Conservation (phyloP, 1,140 invertebrate genomes). For the Drosophila ogumai region DNA sequence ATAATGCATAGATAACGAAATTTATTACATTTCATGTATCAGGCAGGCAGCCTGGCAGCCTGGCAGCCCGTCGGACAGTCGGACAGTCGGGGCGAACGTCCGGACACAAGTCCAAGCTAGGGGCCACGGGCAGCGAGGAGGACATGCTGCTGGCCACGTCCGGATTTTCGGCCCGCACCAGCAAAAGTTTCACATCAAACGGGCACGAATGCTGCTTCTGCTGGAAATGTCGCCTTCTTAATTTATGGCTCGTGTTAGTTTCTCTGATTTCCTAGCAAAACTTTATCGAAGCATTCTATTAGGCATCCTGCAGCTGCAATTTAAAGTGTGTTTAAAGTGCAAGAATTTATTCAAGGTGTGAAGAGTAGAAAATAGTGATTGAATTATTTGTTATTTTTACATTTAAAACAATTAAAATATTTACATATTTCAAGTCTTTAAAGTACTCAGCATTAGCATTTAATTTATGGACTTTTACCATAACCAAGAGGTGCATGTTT, state of each 20-base stretch:
- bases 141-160: conserved; percentile 42
- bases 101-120: conserved; percentile 10
- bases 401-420: too few relatives aligned
- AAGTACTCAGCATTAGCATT: too few relatives aligned
- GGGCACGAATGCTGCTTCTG: conserved; percentile 10
- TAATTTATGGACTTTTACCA: too few relatives aligned
- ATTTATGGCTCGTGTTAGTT: conserved; percentile 80
- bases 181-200: conserved; percentile 56
- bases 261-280: conserved; percentile 69
- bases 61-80: conserved; percentile 14
- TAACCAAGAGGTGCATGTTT: too few relatives aligned
- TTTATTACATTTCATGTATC: conserved; percentile 84
- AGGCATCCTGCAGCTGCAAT: conserved; percentile 19
- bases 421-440: too few relatives aligned
- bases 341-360: not conserved
- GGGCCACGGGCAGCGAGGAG: not conserved
- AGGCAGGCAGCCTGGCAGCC: conserved; percentile 47
- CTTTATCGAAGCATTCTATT: conserved; percentile 61
- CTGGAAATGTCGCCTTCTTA: conserved; percentile 73
- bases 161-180: conserved; percentile 38
- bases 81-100: conserved; percentile 34
- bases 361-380: not conserved
- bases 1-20: conserved; percentile 84
- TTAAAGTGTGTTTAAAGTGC: conserved; percentile 44
- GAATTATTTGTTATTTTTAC: too few relatives aligned